phyloP scores from a whole-genome alignment of 2,888 invertebrate genomes.

The Flabesymbios commensalis region DNA sequence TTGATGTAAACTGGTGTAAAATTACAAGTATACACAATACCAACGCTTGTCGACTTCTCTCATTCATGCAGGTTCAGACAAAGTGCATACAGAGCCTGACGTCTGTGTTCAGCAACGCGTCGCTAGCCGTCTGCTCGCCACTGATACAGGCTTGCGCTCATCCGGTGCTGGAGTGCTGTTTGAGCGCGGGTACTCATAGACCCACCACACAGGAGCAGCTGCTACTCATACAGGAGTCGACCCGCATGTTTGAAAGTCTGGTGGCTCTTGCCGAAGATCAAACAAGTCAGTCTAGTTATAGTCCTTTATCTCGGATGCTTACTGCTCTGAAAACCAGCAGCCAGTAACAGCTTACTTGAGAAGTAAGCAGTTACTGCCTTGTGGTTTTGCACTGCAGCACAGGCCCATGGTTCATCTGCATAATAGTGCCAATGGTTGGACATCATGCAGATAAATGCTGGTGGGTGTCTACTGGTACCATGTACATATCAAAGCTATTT shows the following conservation, averaged over 20 bases:
- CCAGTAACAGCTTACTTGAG: too few relatives aligned
- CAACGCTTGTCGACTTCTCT: neutral
- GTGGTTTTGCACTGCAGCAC: too few relatives aligned
- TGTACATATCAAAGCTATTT: too few relatives aligned
- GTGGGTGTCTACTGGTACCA: too few relatives aligned
- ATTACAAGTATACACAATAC: too few relatives aligned
- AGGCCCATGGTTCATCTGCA: too few relatives aligned
- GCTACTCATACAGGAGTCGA: constrained; percentile 73
- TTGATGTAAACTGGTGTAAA: too few relatives aligned
- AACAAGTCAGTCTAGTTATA: constrained; percentile 72
- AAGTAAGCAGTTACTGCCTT: too few relatives aligned
- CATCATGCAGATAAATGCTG: too few relatives aligned
- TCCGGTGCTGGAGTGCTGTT: constrained; percentile 75
- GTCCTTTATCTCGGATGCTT: too few relatives aligned
- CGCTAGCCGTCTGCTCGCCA: constrained; percentile 73
- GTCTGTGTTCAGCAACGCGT: constrained; percentile 76
- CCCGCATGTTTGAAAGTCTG: constrained; percentile 75
- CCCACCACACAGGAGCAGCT: constrained; percentile 73
- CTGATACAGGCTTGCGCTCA: constrained; percentile 83
- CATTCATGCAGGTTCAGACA: constrained; percentile 72
- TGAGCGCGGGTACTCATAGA: constrained; percentile 69
- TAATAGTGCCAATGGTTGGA: too few relatives aligned
- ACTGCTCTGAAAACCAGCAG: too few relatives aligned
- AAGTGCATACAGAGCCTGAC: constrained; percentile 80
- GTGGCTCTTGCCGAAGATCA: constrained; percentile 76